Evolutionary conservation across 2,797 vertebrate genomes (phyloP).

Genomic region (Petrocephalus sullivani): DNA sequence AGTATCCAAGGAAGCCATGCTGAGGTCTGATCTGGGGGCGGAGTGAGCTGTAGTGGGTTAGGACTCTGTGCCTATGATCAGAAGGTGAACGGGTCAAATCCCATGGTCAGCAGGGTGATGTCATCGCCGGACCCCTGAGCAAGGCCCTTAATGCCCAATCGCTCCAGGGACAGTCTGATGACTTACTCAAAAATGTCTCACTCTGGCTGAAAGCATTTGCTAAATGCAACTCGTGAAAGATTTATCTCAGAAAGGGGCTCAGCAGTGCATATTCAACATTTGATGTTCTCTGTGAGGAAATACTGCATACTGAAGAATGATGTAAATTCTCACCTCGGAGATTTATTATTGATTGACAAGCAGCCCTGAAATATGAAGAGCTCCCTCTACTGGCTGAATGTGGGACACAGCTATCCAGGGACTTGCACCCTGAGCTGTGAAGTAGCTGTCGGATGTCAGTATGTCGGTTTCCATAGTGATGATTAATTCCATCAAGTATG

Average conservation of each 20-base stretch:
- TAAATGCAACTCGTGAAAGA: neutral
- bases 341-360: neutral
- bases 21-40: neutral
- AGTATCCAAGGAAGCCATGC: neutral
- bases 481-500: neutral
- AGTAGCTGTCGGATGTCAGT: neutral
- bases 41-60: neutral
- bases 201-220: neutral
- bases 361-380: neutral
- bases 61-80: neutral
- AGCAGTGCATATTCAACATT: neutral
- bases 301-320: constrained; percentile 46
- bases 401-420: neutral
- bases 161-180: neutral
- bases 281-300: neutral
- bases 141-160: neutral
- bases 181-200: neutral
- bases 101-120: neutral
- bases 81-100: neutral
- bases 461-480: neutral
- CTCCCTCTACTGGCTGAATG: neutral
- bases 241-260: neutral
- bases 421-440: neutral
- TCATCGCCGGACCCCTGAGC: neutral
- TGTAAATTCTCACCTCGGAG: neutral